These are phyloP conservation scores for Campaea margaritaria DNA, from an alignment of 2,888 invertebrate species.

Conservation along the genomic window DNA sequence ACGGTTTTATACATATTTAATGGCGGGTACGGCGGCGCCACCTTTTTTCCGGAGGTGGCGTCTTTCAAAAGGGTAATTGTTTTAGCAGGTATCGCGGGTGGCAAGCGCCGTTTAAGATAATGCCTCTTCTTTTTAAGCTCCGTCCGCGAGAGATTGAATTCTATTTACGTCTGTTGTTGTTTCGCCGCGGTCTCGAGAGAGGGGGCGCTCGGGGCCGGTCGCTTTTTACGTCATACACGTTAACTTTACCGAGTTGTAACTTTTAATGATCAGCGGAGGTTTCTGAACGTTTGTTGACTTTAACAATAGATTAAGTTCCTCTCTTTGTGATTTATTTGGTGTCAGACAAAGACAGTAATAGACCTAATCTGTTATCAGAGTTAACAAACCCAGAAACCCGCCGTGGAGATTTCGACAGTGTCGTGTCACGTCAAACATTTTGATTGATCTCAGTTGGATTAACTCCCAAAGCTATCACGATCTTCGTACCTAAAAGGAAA, in stretches of 20 bases:
- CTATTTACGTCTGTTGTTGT: constrained; percentile 19
- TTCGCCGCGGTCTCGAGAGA: neutral
- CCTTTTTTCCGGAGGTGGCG: constrained; percentile 7
- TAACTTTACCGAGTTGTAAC: constrained; percentile 4
- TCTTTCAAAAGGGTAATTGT: constrained; percentile 24
- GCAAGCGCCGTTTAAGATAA: constrained; percentile 25
- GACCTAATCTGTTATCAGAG: too few species aligned
- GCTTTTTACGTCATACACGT: constrained; percentile 3
- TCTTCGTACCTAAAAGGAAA: too few species aligned
- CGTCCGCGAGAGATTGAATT: constrained; percentile 18
- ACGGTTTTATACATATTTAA: constrained; percentile 29
- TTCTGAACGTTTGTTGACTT: too few species aligned
- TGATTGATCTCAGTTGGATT: too few species aligned
- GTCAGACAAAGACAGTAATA: too few species aligned
- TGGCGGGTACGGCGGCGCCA: constrained; percentile 9
- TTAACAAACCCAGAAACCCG: too few species aligned
- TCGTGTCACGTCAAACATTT: too few species aligned
- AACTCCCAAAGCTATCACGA: too few species aligned
- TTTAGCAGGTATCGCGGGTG: constrained; percentile 18
- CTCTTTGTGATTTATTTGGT: too few species aligned
- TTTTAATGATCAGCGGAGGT: too few species aligned
- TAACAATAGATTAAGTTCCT: too few species aligned
- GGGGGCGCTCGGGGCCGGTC: neutral
- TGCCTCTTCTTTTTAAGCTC: constrained; percentile 15
- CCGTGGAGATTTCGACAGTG: too few species aligned